Evolutionary conservation across 2,113 vertebrate genomes (phyloP).

Genomic region (Cottus gobio): DNA sequence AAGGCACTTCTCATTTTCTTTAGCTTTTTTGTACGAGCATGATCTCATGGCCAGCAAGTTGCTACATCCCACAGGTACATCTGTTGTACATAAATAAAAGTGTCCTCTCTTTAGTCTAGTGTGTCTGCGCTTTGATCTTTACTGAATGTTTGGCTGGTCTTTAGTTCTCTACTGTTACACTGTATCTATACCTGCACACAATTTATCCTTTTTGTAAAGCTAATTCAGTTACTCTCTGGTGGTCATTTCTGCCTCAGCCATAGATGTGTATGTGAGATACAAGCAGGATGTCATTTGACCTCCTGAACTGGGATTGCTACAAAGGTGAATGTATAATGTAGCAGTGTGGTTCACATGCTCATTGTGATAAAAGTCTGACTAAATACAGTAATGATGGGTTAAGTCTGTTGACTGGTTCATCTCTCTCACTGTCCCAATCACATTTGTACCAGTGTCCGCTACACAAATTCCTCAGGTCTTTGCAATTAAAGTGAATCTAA

Average conservation of each 20-base stretch:
- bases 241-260: neutral
- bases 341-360: conserved; percentile 7
- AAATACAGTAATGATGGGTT: neutral
- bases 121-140: neutral
- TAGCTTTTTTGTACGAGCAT: neutral
- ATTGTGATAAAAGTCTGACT: conserved; percentile 3
- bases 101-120: neutral
- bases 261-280: neutral
- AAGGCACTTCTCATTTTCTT: neutral
- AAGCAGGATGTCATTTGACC: conserved; percentile 8
- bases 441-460: neutral
- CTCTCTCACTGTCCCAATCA: neutral
- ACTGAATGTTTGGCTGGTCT: neutral
- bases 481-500: conserved; percentile 3
- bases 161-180: neutral
- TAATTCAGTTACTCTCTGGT: neutral
- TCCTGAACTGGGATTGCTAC: conserved; percentile 17
- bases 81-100: neutral
- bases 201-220: neutral
- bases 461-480: conserved; percentile 5
- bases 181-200: neutral
- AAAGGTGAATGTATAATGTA: conserved; percentile 9
- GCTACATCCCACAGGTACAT: neutral
- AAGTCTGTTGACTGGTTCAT: neutral
- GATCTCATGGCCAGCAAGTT: neutral